phyloP scores from a whole-genome alignment of 2,888 invertebrate species.

The Galerucella calmariensis region DNA sequence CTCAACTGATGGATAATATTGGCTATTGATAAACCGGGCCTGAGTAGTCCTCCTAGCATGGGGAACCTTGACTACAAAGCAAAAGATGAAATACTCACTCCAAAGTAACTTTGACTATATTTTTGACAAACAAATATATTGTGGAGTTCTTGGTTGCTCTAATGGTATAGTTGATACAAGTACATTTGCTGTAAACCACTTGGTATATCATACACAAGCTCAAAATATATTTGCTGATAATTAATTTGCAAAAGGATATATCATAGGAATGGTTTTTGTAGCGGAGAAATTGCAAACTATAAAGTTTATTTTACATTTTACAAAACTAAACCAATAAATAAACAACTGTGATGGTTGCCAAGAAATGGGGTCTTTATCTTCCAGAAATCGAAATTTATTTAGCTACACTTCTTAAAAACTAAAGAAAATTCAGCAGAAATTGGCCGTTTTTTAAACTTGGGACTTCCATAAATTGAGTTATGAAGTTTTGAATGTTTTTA shows the following conservation, averaged over 20 bases:
- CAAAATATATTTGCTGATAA: no score
- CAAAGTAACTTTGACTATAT: no score
- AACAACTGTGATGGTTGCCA: neutral
- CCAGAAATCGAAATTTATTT: neutral
- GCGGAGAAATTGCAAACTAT: neutral
- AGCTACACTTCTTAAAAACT: constrained; percentile 2
- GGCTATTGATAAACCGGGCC: no score
- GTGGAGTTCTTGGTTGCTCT: no score
- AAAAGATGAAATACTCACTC: no score
- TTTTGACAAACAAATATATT: no score
- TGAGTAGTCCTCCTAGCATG: no score
- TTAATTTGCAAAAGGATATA: neutral
- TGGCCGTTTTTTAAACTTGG: neutral
- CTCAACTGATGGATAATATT: no score
- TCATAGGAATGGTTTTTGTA: neutral
- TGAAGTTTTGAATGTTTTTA: neutral
- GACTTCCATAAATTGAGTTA: neutral
- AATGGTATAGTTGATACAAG: no score
- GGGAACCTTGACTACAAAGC: no score
- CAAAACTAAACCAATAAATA: neutral
- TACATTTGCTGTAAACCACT: no score
- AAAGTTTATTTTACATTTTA: neutral
- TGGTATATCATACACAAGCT: no score
- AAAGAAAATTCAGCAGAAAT: constrained; percentile 1
- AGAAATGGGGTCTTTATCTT: neutral